Conservation (phyloP, 2,113 vertebrate species). For the Caranx melampygus region DNA sequence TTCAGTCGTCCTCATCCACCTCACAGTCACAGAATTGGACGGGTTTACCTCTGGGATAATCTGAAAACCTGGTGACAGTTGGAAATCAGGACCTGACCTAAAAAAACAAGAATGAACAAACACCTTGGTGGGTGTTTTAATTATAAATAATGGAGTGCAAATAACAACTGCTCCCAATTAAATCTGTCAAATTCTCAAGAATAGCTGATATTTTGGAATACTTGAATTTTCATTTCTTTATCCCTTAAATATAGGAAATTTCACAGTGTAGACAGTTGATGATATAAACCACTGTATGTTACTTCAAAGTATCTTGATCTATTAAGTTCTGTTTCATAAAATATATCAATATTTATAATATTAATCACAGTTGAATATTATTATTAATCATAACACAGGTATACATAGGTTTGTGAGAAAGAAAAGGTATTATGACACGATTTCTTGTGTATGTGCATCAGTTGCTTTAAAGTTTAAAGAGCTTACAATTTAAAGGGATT, state of each 20-base stretch:
- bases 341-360: not conserved
- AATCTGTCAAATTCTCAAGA: constrained; percentile 87
- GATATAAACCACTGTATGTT: constrained; percentile 26
- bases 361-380: not conserved
- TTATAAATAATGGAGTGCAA: constrained; percentile 92
- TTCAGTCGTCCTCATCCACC: constrained; percentile 1
- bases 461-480: not conserved
- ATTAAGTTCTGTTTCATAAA: not conserved
- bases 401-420: not conserved
- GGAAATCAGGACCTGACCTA: not conserved
- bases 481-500: not conserved
- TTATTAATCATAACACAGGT: too few species aligned
- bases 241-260: not conserved
- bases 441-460: too few species aligned
- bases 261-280: not conserved
- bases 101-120: constrained; percentile 72
- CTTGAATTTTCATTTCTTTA: not conserved
- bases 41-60: constrained; percentile 11
- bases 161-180: constrained; percentile 79
- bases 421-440: not conserved
- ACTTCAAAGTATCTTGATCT: constrained; percentile 63
- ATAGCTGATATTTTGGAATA: constrained; percentile 80
- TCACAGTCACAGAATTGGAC: not conserved
- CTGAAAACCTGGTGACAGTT: not conserved
- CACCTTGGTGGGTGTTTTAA: constrained; percentile 89